phyloP scores from a whole-genome alignment of 2,888 invertebrate species.

The Hanleya hanleyi region DNA sequence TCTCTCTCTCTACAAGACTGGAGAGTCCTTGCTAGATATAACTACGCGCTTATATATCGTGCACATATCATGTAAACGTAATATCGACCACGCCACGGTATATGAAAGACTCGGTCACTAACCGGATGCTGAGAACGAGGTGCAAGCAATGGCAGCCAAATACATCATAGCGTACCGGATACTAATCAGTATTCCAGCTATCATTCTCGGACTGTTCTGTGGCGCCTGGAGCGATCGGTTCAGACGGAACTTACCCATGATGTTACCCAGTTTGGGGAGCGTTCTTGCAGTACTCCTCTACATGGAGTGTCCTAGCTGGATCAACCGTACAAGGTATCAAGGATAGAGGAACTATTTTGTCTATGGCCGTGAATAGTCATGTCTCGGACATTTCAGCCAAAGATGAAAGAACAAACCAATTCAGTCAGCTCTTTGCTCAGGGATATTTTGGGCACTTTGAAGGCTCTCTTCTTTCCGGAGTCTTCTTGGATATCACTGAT shows the following conservation, averaged over 20 bases:
- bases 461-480: conserved; percentile 66
- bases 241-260: conserved; percentile 68
- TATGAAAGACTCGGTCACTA: conserved; percentile 42
- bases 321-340: conserved; percentile 66
- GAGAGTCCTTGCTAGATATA: conserved; percentile 71
- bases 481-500: conserved; percentile 54
- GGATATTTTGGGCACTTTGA: conserved; percentile 70
- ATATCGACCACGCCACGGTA: conserved; percentile 39
- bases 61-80: conserved; percentile 57
- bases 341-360: conserved; percentile 71
- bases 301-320: conserved; percentile 65
- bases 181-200: conserved; percentile 70
- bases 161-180: conserved; percentile 69
- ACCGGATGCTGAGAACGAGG: conserved; percentile 50
- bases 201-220: conserved; percentile 70
- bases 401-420: conserved; percentile 61
- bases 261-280: conserved; percentile 68
- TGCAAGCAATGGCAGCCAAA: conserved; percentile 59
- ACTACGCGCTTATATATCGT: conserved; percentile 68
- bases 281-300: conserved; percentile 66
- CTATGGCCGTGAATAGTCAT: conserved; percentile 73
- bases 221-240: conserved; percentile 72
- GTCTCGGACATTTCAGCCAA: conserved; percentile 67
- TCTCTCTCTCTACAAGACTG: conserved; percentile 71
- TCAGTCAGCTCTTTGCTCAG: conserved; percentile 69